These are phyloP conservation scores for Goniozus legneri DNA, from an alignment of 1,140 invertebrate genomes.

Conservation along the genomic window DNA sequence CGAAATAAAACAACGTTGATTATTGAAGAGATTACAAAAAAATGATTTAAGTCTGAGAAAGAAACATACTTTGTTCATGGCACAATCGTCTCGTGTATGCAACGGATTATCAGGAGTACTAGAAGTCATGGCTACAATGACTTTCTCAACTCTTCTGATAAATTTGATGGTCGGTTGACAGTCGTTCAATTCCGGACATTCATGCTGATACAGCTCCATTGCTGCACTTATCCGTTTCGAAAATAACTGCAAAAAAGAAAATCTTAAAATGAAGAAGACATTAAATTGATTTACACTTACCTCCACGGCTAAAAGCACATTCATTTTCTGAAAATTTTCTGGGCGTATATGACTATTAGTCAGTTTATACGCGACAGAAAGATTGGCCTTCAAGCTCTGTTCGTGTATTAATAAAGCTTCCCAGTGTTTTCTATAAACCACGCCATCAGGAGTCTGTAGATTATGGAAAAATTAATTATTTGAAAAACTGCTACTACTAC, in stretches of 20 bases:
- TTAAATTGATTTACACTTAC: background rate
- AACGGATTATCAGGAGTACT: slow-evolving; percentile 8
- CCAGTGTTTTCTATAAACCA: slow-evolving; percentile 13
- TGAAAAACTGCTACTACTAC: background rate
- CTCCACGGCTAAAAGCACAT: slow-evolving; percentile 4
- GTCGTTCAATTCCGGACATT: slow-evolving; percentile 2
- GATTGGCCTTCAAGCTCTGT: slow-evolving; percentile 5
- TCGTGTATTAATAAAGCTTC: slow-evolving; percentile 8
- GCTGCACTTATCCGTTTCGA: background rate
- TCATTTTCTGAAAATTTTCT: slow-evolving; percentile 13
- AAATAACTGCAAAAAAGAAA: background rate
- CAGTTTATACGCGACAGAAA: slow-evolving; percentile 15
- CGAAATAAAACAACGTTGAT: background rate
- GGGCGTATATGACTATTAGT: slow-evolving; percentile 12
- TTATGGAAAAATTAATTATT: background rate
- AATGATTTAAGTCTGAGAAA: background rate
- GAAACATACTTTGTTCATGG: background rate
- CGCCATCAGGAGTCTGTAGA: slow-evolving; percentile 19
- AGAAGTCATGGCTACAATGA: slow-evolving; percentile 17
- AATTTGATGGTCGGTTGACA: slow-evolving; percentile 8
- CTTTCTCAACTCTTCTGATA: slow-evolving; percentile 7
- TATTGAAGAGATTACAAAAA: background rate
- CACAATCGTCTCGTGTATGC: slow-evolving; percentile 1
- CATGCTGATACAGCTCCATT: background rate
- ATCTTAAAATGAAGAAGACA: background rate